Conservation (phyloP, 1,140 invertebrate genomes). For the Proctacanthus coquilletti region DNA sequence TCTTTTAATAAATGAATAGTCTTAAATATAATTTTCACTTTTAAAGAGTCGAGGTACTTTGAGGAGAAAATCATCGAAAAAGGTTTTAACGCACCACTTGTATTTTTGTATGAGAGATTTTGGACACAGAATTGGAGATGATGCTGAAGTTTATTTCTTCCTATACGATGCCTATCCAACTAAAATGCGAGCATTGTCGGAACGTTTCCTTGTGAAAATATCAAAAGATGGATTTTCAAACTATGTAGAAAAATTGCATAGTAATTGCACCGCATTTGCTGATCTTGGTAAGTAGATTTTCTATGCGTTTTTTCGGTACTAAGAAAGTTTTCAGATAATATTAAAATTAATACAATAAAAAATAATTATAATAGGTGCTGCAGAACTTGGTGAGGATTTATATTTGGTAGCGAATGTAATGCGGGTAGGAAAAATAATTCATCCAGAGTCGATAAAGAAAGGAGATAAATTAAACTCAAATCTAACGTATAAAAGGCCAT, state of each 20-base stretch:
- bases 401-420: conserved; percentile 80
- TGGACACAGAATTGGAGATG: conserved; percentile 69
- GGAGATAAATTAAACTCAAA: conserved; percentile 29
- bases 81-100: conserved; percentile 61
- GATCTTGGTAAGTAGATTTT: conserved; percentile 32
- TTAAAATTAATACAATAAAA: too few species aligned
- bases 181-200: conserved; percentile 55
- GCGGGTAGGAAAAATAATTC: conserved; percentile 72
- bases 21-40: conserved; percentile 3
- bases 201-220: conserved; percentile 74
- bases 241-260: conserved; percentile 74
- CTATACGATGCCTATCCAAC: conserved; percentile 55
- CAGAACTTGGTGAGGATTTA: conserved; percentile 65
- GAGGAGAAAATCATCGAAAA: conserved; percentile 47
- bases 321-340: too few species aligned
- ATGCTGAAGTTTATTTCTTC: conserved; percentile 76
- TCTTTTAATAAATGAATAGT: conserved; percentile 2
- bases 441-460: conserved; percentile 57
- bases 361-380: conserved; percentile 51
- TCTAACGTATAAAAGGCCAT: conserved; percentile 45
- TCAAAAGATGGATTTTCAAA: conserved; percentile 81
- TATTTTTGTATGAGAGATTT: conserved; percentile 82
- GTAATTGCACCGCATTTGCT: conserved; percentile 77
- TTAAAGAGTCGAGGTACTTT: conserved; percentile 48
- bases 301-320: too few species aligned